Evolutionary conservation across 2,888 invertebrate genomes (phyloP).

Genomic region (Lottia scabra): DNA sequence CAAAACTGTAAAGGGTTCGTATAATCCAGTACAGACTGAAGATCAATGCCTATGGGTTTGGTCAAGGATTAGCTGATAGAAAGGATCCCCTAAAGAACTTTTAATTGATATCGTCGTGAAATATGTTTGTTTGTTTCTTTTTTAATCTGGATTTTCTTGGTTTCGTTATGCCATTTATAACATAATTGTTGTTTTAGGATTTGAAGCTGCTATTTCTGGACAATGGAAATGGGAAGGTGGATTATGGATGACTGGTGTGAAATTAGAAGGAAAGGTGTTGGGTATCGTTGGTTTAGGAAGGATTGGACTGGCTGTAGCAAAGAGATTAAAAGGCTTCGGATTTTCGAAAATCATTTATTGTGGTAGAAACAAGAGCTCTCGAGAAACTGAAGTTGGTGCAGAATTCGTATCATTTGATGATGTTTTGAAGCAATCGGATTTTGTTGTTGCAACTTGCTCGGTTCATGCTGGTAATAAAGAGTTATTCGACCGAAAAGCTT

Average conservation of each 20-base stretch:
- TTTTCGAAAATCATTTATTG: constrained; percentile 80
- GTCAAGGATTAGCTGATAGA: too few relatives aligned
- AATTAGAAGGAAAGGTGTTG: constrained; percentile 82
- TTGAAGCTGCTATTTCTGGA: constrained; percentile 72
- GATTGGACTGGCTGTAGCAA: constrained; percentile 78
- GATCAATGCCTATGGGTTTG: too few relatives aligned
- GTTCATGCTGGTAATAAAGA: constrained; percentile 82
- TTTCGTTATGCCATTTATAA: too few relatives aligned
- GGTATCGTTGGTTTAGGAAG: constrained; percentile 69
- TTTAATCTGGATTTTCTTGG: too few relatives aligned
- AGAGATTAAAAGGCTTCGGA: constrained; percentile 81
- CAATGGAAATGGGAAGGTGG: constrained; percentile 85
- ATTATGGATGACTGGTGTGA: constrained; percentile 89
- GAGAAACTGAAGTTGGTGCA: constrained; percentile 74
- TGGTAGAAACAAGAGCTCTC: constrained; percentile 76
- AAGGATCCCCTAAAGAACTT: too few relatives aligned
- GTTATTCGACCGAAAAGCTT: constrained; percentile 82
- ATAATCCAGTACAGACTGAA: too few relatives aligned
- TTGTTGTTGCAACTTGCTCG: constrained; percentile 84
- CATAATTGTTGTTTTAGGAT: constrained; percentile 38
- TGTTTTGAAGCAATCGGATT: constrained; percentile 83
- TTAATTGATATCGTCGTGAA: too few relatives aligned
- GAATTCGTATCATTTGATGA: constrained; percentile 79
- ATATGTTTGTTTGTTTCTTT: too few relatives aligned
- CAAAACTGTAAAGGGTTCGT: too few relatives aligned